phyloP scores from a whole-genome alignment of 1,140 invertebrate genomes.

The Pteromalus puparum region DNA sequence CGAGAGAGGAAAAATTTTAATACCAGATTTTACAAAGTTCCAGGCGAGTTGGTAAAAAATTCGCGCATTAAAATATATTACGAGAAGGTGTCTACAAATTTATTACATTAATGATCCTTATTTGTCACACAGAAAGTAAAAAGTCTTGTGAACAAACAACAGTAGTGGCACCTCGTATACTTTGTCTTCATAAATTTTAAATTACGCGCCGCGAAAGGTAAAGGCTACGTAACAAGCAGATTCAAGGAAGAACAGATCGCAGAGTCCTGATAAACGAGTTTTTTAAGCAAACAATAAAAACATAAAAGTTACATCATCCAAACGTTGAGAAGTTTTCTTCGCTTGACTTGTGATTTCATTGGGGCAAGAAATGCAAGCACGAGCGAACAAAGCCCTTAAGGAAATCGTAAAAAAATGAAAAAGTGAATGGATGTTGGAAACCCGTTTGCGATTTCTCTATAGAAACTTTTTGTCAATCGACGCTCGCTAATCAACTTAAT shows the following conservation, averaged over 20 bases:
- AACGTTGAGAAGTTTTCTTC: neutral
- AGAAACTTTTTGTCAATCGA: no score
- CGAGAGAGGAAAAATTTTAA: neutral
- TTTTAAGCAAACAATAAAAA: slow-evolving; percentile 2
- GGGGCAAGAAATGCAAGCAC: neutral
- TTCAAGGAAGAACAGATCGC: neutral
- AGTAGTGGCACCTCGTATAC: neutral
- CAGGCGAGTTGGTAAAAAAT: neutral
- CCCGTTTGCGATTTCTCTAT: no score
- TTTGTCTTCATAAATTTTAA: slow-evolving; percentile 20
- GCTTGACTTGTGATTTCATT: slow-evolving; percentile 5
- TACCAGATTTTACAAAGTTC: neutral
- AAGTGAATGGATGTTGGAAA: no score
- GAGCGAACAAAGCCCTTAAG: neutral
- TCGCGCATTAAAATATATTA: slow-evolving; percentile 7
- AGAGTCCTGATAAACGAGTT: slow-evolving; percentile 30
- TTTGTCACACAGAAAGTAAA: neutral
- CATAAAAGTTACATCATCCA: slow-evolving; percentile 21
- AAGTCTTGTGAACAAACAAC: neutral
- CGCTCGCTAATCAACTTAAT: no score
- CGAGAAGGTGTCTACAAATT: neutral
- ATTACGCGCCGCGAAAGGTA: neutral
- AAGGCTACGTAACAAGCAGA: neutral
- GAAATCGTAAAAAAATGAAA: no score
- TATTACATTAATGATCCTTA: slow-evolving; percentile 10